A percentile compares a stretch with the other conserved stretches of the same genome.
Evolutionary conservation across 1,140 invertebrate species (phyloP).

Genomic region (Dryas iulia): DNA sequence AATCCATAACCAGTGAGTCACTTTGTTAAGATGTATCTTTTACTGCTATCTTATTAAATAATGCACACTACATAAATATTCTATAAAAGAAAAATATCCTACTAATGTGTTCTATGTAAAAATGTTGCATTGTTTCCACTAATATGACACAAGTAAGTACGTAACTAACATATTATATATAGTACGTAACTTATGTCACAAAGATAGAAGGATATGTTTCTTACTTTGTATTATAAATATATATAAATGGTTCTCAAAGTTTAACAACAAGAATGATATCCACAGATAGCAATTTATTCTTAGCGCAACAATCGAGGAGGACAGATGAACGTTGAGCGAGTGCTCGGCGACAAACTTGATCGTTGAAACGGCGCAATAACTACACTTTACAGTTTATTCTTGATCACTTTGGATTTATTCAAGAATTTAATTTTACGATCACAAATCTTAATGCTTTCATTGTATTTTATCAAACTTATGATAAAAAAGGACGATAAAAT

Average conservation of each 20-base stretch:
- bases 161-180: too few species aligned
- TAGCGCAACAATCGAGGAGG: conserved; percentile 43
- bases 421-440: background rate
- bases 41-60: too few species aligned
- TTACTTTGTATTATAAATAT: background rate
- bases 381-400: conserved; percentile 52
- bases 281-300: conserved; percentile 43
- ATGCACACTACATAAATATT: too few species aligned
- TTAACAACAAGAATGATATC: conserved; percentile 34
- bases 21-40: too few species aligned
- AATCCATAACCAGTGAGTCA: too few species aligned
- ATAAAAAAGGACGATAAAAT: background rate
- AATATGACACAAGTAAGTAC: background rate
- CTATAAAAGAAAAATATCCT: too few species aligned
- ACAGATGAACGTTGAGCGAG: conserved; percentile 49
- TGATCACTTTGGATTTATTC: conserved; percentile 48
- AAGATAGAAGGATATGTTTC: background rate
- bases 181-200: background rate
- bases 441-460: background rate
- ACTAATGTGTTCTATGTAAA: too few species aligned
- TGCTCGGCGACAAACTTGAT: conserved; percentile 52
- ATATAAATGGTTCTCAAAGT: conserved; percentile 7
- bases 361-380: conserved; percentile 62
- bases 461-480: background rate
- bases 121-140: too few species aligned